phyloP scores from a whole-genome alignment of 2,797 vertebrate genomes.

The Argyrosomus regius region DNA sequence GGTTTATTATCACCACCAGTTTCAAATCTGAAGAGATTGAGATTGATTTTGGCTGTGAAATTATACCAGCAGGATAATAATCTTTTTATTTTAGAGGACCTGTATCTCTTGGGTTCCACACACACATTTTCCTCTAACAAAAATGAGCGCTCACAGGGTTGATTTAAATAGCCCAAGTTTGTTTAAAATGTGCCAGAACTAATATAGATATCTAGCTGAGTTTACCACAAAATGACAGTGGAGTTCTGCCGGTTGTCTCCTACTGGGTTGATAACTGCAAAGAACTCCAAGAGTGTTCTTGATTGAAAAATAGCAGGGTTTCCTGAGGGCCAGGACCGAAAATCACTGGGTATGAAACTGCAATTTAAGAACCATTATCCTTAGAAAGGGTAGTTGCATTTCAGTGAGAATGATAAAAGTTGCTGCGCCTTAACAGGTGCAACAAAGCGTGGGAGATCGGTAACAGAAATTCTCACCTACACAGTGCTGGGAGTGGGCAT shows the following conservation, averaged over 20 bases:
- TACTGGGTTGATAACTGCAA: neutral
- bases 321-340: neutral
- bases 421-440: too few relatives aligned
- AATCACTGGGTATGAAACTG: neutral
- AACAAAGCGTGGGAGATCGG: too few relatives aligned
- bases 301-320: neutral
- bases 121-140: neutral
- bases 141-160: neutral
- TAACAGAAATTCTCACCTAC: too few relatives aligned
- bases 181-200: neutral
- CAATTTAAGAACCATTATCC: neutral
- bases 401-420: too few relatives aligned
- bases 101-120: too few relatives aligned
- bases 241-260: neutral
- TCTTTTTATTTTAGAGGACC: neutral
- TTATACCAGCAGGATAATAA: neutral
- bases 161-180: neutral
- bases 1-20: neutral
- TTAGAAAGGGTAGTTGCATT: too few relatives aligned
- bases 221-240: neutral
- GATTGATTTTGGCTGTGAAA: neutral
- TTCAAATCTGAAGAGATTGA: neutral
- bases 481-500: too few relatives aligned
- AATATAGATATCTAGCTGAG: too few relatives aligned
- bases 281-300: neutral